Evolutionary conservation across 2,797 vertebrate genomes (phyloP).

Genomic region (Malacoraja senta): DNA sequence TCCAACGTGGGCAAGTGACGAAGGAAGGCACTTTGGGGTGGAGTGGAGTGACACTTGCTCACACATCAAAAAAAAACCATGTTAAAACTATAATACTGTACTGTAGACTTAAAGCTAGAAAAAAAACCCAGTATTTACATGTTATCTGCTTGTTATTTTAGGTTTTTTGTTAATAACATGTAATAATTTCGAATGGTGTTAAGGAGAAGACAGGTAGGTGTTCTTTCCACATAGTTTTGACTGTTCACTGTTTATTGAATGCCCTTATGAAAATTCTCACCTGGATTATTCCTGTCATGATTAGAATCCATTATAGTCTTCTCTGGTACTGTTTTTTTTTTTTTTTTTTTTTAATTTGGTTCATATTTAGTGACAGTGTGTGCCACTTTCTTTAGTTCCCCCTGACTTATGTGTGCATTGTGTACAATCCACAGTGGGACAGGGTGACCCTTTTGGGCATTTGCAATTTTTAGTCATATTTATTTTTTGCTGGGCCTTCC

Average conservation of each 20-base stretch:
- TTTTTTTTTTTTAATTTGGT: constrained; percentile 45
- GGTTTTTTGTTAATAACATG: constrained; percentile 79
- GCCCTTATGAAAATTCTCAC: constrained; percentile 42
- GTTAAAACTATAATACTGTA: constrained; percentile 81
- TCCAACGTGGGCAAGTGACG: constrained; percentile 88
- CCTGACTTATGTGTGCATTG: neutral
- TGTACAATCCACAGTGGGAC: neutral
- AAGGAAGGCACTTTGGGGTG: constrained; percentile 61
- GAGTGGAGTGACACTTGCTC: constrained; percentile 51
- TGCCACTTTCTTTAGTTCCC: constrained; percentile 55
- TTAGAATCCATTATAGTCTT: constrained; percentile 54
- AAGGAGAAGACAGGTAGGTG: constrained; percentile 70
- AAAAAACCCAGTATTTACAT: constrained; percentile 83
- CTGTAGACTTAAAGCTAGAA: constrained; percentile 62
- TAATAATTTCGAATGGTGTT: constrained; percentile 75
- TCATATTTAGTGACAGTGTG: constrained; percentile 63
- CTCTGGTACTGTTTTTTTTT: constrained; percentile 63
- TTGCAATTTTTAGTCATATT: constrained; percentile 76
- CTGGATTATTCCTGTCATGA: constrained; percentile 48
- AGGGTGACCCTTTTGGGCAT: constrained; percentile 61
- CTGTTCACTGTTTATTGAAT: constrained; percentile 37
- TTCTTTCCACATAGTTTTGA: constrained; percentile 60
- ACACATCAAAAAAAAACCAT: constrained; percentile 49
- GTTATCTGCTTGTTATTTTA: constrained; percentile 77
- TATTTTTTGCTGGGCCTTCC: constrained; percentile 58